Conservation (phyloP, 2,797 vertebrate species). For the Esox masquinongy region DNA sequence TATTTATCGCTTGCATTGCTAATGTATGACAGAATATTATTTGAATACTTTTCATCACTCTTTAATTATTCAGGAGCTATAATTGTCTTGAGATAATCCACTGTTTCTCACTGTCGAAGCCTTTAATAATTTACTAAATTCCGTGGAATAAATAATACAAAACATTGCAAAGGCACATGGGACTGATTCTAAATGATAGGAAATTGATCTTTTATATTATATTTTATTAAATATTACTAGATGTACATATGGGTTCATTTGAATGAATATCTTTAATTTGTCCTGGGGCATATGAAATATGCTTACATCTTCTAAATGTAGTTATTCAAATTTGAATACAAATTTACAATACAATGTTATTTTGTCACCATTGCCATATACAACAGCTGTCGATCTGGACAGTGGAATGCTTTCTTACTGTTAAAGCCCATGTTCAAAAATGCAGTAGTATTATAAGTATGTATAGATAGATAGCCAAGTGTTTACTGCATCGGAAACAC, state of each 20-base stretch:
- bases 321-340: neutral
- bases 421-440: neutral
- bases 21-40: slow-evolving; percentile 8
- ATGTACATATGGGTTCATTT: neutral
- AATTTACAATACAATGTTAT: no score
- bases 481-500: no score
- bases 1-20: neutral
- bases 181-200: neutral
- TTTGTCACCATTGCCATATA: no score
- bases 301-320: neutral
- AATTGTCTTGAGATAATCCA: slow-evolving; percentile 18
- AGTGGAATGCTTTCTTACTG: neutral
- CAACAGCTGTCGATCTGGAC: no score
- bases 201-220: neutral
- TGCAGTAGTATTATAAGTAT: no score
- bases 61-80: slow-evolving; percentile 17
- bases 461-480: no score
- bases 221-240: neutral
- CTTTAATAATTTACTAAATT: slow-evolving; percentile 6
- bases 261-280: neutral
- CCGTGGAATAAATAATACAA: slow-evolving; percentile 12
- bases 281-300: neutral
- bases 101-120: neutral
- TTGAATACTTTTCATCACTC: neutral
- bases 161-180: neutral